A percentile compares a stretch with the other conserved stretches of the same genome.
These are phyloP conservation scores for Ctenosaura bakeri DNA, from an alignment of 2,797 vertebrate genomes.

Conservation along the genomic window DNA sequence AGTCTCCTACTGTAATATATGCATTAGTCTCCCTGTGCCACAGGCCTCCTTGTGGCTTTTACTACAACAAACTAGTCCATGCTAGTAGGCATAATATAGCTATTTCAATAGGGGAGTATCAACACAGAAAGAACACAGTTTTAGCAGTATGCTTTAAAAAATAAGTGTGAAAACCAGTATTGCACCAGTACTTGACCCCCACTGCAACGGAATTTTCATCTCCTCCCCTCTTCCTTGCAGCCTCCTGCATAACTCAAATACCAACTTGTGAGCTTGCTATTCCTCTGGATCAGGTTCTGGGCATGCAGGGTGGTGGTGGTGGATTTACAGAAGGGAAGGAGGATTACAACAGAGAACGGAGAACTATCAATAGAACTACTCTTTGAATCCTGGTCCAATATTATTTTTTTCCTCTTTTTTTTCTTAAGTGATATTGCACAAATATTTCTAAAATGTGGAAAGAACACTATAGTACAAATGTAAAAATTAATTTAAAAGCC, in stretches of 20 bases:
- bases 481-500: no score
- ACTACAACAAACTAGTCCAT: no score
- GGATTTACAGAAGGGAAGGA: not conserved
- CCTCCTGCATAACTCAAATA: not conserved
- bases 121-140: not conserved
- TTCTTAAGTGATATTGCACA: not conserved
- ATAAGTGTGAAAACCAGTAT: no score
- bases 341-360: not conserved
- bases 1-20: no score
- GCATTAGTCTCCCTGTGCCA: no score
- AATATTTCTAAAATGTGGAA: not conserved
- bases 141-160: not conserved
- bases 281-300: not conserved
- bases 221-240: not conserved
- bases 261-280: not conserved
- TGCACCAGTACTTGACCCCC: not conserved
- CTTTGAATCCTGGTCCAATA: not conserved
- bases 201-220: not conserved
- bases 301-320: not conserved
- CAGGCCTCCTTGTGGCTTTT: no score
- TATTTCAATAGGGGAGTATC: no score
- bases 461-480: not conserved
- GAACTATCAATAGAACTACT: not conserved
- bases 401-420: not conserved
- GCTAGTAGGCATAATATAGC: no score